These are phyloP conservation scores for Dastarcus helophoroides DNA, from an alignment of 2,888 invertebrate species.

Conservation along the genomic window DNA sequence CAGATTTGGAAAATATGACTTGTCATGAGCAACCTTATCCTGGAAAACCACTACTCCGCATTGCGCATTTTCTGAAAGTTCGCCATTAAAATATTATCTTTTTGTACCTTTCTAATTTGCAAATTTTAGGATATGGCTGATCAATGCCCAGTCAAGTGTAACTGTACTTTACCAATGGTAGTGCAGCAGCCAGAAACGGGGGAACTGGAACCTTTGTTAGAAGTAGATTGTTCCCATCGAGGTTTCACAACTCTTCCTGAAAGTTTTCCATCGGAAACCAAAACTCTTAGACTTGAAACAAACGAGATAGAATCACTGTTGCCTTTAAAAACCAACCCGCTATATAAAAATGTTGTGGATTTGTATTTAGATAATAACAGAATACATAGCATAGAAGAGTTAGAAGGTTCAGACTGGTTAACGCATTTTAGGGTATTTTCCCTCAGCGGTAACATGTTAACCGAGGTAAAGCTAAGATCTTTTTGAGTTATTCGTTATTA, in stretches of 20 bases:
- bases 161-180: conserved; percentile 53
- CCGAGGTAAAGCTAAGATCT: conserved; percentile 45
- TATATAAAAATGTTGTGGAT: conserved; percentile 58
- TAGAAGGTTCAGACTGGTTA: conserved; percentile 73
- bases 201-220: conserved; percentile 44
- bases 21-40: conserved; percentile 49
- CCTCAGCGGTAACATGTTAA: conserved; percentile 58
- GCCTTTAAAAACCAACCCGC: conserved; percentile 50
- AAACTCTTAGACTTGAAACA: conserved; percentile 50
- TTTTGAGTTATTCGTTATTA: conserved; percentile 2
- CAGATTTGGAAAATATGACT: conserved; percentile 46
- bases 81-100: conserved; percentile 18
- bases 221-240: conserved; percentile 53
- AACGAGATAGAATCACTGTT: conserved; percentile 52
- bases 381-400: conserved; percentile 50
- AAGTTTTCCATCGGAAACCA: conserved; percentile 52
- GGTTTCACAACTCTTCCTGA: conserved; percentile 47
- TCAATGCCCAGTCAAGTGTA: conserved; percentile 51
- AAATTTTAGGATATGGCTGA: conserved; percentile 22
- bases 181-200: conserved; percentile 38
- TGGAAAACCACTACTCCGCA: conserved; percentile 50
- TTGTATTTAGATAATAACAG: conserved; percentile 67
- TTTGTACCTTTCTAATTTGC: conserved; percentile 5
- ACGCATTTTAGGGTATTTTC: conserved; percentile 66
- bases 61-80: conserved; percentile 55